These are phyloP conservation scores for Trichonephila clavipes DNA, from an alignment of 1,140 invertebrate species.

Conservation along the genomic window DNA sequence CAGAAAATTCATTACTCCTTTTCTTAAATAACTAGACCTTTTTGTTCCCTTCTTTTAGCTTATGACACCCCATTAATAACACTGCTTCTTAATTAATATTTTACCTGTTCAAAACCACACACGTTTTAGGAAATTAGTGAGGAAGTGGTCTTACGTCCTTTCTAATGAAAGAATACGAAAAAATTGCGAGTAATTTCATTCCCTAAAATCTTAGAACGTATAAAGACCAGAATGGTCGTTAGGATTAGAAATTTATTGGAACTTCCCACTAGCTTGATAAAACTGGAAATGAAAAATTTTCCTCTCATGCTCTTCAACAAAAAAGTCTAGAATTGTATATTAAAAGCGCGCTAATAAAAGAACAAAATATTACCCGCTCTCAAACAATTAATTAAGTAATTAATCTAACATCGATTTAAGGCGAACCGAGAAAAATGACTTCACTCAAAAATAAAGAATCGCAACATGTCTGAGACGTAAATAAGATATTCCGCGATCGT, in stretches of 20 bases:
- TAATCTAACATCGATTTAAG: constrained; percentile 19
- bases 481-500: background rate
- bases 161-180: constrained; percentile 37
- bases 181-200: constrained; percentile 50
- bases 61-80: constrained; percentile 73
- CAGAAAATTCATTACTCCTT: constrained; percentile 72
- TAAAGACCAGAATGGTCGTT: background rate
- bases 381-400: constrained; percentile 11
- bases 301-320: background rate
- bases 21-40: constrained; percentile 66
- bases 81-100: constrained; percentile 68
- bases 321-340: background rate
- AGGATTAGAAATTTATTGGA: constrained; percentile 38
- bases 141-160: constrained; percentile 50
- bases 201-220: background rate
- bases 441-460: background rate
- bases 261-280: background rate
- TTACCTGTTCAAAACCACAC: constrained; percentile 43
- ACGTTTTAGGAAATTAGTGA: constrained; percentile 60
- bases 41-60: constrained; percentile 34
- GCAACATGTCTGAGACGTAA: background rate
- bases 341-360: constrained; percentile 4
- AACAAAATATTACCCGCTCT: constrained; percentile 13
- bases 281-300: constrained; percentile 28
- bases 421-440: background rate